phyloP scores from a whole-genome alignment of 2,888 invertebrate species.

The Ophion obscuratus region DNA sequence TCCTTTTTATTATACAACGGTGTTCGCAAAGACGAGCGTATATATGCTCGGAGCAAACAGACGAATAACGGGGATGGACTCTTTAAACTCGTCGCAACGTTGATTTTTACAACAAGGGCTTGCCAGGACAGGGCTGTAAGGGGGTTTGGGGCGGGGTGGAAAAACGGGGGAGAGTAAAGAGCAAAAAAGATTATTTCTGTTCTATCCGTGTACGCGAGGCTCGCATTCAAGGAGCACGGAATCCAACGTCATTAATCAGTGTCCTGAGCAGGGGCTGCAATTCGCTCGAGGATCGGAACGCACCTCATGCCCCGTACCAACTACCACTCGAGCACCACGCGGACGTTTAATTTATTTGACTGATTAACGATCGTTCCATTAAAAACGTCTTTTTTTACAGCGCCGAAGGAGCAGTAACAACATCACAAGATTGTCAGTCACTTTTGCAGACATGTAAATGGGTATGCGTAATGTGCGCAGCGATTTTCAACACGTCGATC shows the following conservation, averaged over 20 bases:
- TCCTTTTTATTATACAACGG: too few species aligned
- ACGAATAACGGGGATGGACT: neutral
- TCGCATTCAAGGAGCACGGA: slow-evolving; percentile 35
- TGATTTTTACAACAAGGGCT: neutral
- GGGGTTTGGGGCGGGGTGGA: neutral
- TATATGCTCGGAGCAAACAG: neutral
- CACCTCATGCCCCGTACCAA: slow-evolving; percentile 14
- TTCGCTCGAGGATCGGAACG: slow-evolving; percentile 57
- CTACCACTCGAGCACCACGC: slow-evolving; percentile 21
- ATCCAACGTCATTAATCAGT: slow-evolving; percentile 58
- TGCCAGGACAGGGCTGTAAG: too few species aligned
- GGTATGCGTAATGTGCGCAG: too few species aligned
- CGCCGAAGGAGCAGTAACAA: neutral
- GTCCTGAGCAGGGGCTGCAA: slow-evolving; percentile 51
- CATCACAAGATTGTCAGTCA: neutral
- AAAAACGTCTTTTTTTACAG: slow-evolving; percentile 9
- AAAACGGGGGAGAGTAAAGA: slow-evolving; percentile 12
- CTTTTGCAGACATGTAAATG: neutral
- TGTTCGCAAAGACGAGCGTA: neutral
- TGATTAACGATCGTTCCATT: slow-evolving; percentile 54
- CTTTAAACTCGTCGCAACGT: slow-evolving; percentile 42
- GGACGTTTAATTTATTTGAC: slow-evolving; percentile 64
- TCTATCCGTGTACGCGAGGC: slow-evolving; percentile 33
- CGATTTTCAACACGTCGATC: too few species aligned
- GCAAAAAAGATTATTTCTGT: slow-evolving; percentile 56